phyloP scores from a whole-genome alignment of 2,888 invertebrate genomes.

The Tethea ocularis region DNA sequence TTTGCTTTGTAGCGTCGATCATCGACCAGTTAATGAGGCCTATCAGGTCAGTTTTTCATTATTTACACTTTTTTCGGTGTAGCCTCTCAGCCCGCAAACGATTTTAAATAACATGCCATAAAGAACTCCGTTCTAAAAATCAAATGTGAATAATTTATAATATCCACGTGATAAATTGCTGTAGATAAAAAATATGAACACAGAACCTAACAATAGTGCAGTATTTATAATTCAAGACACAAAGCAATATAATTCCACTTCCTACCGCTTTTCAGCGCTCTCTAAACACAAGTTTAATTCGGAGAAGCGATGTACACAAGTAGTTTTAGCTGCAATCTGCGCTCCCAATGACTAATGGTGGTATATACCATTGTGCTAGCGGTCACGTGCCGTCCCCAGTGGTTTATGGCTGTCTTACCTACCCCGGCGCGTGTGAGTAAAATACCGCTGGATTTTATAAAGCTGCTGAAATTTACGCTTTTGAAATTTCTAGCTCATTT shows the following conservation, averaged over 20 bases:
- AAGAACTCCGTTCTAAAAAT: too few relatives aligned
- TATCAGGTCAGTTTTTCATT: too few relatives aligned
- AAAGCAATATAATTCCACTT: neutral
- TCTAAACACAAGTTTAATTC: conserved; percentile 5
- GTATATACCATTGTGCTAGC: conserved; percentile 18
- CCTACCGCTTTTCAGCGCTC: neutral
- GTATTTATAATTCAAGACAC: neutral
- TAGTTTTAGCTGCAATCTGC: conserved; percentile 12
- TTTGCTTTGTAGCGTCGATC: too few relatives aligned
- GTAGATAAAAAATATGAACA: neutral
- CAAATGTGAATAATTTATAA: too few relatives aligned
- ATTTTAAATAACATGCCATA: too few relatives aligned
- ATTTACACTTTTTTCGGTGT: too few relatives aligned
- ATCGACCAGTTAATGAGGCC: too few relatives aligned
- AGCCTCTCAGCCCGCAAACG: too few relatives aligned
- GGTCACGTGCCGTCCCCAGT: conserved; percentile 20
- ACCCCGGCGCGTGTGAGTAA: neutral
- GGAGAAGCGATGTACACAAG: conserved; percentile 4
- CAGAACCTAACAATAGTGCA: neutral
- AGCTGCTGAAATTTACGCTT: neutral
- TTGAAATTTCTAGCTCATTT: neutral
- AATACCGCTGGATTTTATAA: conserved; percentile 7
- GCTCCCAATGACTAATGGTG: conserved; percentile 22
- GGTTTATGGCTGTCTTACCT: conserved; percentile 19
- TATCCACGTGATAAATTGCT: neutral